Evolutionary conservation across 2,797 vertebrate species (phyloP), one percentile per base, ranked within the genome.

Genomic region (Miichthys miiuy): DNA sequence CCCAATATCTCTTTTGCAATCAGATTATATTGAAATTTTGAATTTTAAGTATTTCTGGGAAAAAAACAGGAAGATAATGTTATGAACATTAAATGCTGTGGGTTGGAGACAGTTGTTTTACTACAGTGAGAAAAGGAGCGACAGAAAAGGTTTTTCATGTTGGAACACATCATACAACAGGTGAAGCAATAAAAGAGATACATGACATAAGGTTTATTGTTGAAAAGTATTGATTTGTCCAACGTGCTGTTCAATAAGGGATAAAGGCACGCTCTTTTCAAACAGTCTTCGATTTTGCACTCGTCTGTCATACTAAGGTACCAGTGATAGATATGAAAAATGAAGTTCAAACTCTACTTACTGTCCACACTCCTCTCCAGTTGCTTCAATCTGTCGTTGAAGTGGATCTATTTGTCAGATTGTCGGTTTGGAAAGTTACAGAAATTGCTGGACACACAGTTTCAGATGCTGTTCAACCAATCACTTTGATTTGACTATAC

Each of bases 401-500:
- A 34, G 18, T 10, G 27, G 16, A 10, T 30, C 25, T 41, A 41
- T 41, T 30, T 34, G 55, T 17, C 13, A 5, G 27, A 21, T 41
- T 44, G 20, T n/a, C 0, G 9, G 17, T 47, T 30, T 3, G 5
- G 14, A 46, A 18, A 51, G 72, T 30, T 23, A 18, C 9, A 30
- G 56, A 51, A 58, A 65, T 20, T 47, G 27, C 23, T 16, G 1
- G 5, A 55, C 38, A 13, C n/a, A 42, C 2, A 6, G 17, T 63
- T 72, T 75, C 30, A 66, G 9, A 27, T 38, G 51, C 38, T n/a
- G 18, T 41, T 17, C 2, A 12, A 68, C 8, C 23, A 77, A 69
- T 16, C 23, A 38, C 44, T 67, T 81, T 80, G 14, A 13, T 63
- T 60, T 61, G 18, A 61, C 13, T 48, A 5, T 44, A 38, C 14